These are phyloP conservation scores for Trilocha varians DNA, from an alignment of 2,888 invertebrate genomes.

Conservation along the genomic window DNA sequence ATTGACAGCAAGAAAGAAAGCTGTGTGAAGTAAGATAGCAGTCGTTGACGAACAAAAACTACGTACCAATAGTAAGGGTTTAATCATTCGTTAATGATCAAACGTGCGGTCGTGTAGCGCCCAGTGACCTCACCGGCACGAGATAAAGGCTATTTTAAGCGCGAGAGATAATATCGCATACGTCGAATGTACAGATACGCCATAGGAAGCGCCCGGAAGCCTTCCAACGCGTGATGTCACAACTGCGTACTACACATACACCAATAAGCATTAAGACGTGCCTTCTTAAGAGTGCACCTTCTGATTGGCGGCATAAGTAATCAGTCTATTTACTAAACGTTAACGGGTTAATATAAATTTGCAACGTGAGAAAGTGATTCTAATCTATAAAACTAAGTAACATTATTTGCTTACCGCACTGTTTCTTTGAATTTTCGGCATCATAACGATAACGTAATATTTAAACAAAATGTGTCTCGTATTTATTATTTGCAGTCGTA, in stretches of 20 bases:
- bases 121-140: slow-evolving; percentile 65
- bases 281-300: background rate
- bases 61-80: slow-evolving; percentile 36
- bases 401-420: background rate
- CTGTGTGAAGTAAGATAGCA: slow-evolving; percentile 22
- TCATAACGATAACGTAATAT: background rate
- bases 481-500: slow-evolving; percentile 2
- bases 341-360: background rate
- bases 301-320: slow-evolving; percentile 1
- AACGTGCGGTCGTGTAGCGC: slow-evolving; percentile 51
- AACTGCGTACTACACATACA: slow-evolving; percentile 16
- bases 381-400: background rate
- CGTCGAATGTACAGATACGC: slow-evolving; percentile 56
- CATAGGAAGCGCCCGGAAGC: slow-evolving; percentile 57
- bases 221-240: slow-evolving; percentile 32
- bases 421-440: background rate
- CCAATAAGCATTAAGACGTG: slow-evolving; percentile 1
- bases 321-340: slow-evolving; percentile 1
- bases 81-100: slow-evolving; percentile 54
- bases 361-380: background rate
- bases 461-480: no score
- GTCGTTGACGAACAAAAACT: slow-evolving; percentile 30
- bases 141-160: slow-evolving; percentile 70
- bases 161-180: slow-evolving; percentile 57
- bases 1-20: slow-evolving; percentile 17